Conservation (phyloP, 1,140 invertebrate genomes). For the Octopus bimaculoides region DNA sequence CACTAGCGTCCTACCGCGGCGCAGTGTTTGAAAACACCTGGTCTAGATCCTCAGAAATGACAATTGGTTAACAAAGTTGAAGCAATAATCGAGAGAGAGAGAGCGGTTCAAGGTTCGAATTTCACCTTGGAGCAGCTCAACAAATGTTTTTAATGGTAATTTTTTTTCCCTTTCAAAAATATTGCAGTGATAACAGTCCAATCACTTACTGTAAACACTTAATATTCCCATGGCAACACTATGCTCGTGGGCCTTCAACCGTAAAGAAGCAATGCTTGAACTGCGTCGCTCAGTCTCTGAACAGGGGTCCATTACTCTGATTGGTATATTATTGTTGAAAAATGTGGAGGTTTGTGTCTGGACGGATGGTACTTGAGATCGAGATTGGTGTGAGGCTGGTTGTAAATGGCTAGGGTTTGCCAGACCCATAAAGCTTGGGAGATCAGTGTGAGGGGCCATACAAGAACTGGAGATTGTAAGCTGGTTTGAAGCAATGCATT, state of each 20-base stretch:
- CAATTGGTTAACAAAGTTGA: no score
- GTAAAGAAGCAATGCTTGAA: conserved; percentile 81
- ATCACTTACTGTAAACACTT: conserved; percentile 37
- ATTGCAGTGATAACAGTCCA: background rate
- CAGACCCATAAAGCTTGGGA: conserved; percentile 39
- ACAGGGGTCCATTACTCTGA: conserved; percentile 27
- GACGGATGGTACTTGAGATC: conserved; percentile 19
- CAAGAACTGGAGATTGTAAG: conserved; percentile 30
- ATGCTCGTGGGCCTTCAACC: conserved; percentile 87
- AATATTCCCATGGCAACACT: conserved; percentile 42
- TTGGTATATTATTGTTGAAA: conserved; percentile 13
- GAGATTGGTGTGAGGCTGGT: background rate
- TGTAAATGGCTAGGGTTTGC: conserved; percentile 25
- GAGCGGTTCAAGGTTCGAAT: no score
- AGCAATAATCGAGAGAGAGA: no score
- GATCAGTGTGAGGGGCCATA: conserved; percentile 33
- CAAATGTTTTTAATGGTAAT: no score
- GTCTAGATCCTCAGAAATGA: no score
- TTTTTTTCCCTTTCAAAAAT: background rate
- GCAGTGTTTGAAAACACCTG: no score
- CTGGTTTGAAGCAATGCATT: conserved; percentile 16
- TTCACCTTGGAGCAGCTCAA: no score
- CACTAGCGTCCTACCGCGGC: no score
- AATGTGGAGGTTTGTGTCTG: background rate
- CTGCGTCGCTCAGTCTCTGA: conserved; percentile 71